A percentile compares a stretch with the other conserved stretches of the same genome.
Evolutionary conservation across 2,113 vertebrate genomes (phyloP).

Genomic region (Lanius ludovicianus): DNA sequence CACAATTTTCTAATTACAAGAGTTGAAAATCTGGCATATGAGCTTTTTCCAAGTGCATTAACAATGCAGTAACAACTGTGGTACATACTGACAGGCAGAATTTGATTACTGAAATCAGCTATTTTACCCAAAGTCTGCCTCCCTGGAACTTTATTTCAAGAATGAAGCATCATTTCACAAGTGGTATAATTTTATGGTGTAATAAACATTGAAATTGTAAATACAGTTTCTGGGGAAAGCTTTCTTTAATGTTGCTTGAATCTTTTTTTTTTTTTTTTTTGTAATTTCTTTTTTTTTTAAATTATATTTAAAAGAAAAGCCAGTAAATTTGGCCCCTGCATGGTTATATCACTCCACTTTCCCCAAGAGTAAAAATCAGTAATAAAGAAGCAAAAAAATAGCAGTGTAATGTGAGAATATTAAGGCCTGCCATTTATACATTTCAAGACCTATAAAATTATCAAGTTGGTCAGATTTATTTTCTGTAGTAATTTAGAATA

Average conservation of each 20-base stretch:
- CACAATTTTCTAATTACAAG: neutral
- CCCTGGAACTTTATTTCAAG: constrained; percentile 11
- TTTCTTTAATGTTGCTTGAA: neutral
- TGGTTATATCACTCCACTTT: neutral
- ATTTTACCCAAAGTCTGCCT: neutral
- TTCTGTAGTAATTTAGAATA: neutral
- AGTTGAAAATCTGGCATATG: neutral
- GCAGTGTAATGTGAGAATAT: neutral
- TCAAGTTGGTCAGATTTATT: neutral
- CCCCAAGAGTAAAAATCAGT: neutral
- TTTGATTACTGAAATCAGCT: neutral
- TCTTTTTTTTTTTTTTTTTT: neutral
- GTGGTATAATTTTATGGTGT: neutral
- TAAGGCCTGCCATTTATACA: neutral
- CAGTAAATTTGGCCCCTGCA: neutral
- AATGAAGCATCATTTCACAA: neutral
- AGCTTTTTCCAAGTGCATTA: neutral
- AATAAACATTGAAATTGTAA: neutral
- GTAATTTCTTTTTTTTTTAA: neutral
- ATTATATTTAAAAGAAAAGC: neutral
- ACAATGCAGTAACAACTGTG: neutral
- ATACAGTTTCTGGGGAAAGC: neutral
- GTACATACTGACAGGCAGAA: neutral
- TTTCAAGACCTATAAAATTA: neutral
- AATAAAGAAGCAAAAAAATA: neutral